These are phyloP conservation scores for Oreochromis aureus DNA, from an alignment of 2,113 vertebrate species.

Conservation along the genomic window DNA sequence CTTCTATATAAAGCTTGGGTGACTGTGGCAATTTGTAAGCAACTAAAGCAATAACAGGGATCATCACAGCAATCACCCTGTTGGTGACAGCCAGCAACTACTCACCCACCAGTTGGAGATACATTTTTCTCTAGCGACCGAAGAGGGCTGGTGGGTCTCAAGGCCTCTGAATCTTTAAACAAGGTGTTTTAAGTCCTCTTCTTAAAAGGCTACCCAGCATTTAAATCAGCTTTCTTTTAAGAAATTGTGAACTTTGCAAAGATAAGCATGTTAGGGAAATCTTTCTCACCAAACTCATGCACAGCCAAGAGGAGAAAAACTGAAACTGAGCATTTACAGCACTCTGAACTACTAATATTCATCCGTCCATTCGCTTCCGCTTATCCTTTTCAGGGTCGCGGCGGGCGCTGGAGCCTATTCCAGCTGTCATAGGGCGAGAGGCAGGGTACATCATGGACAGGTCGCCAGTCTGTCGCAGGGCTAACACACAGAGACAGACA, in stretches of 20 bases:
- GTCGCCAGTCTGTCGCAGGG: no score
- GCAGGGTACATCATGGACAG: no score
- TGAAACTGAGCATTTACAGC: background rate
- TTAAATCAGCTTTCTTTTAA: background rate
- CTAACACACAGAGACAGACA: no score
- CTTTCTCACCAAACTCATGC: background rate
- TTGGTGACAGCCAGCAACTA: background rate
- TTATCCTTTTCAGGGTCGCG: no score
- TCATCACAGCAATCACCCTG: background rate
- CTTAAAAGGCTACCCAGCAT: background rate
- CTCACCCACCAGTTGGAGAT: background rate
- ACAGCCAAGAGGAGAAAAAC: background rate
- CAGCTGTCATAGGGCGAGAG: no score
- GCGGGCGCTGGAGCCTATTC: no score
- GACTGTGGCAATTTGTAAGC: background rate
- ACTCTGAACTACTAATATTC: background rate
- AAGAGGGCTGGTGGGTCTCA: accelerated
- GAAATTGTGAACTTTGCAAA: background rate
- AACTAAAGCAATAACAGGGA: background rate
- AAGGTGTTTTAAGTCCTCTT: background rate
- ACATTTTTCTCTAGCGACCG: background rate
- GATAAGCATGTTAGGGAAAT: background rate
- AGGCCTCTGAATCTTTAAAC: background rate
- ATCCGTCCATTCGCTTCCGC: no score
- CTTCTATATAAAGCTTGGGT: background rate